Conservation (phyloP, 2,113 vertebrate genomes). For the Catagonus wagneri region DNA sequence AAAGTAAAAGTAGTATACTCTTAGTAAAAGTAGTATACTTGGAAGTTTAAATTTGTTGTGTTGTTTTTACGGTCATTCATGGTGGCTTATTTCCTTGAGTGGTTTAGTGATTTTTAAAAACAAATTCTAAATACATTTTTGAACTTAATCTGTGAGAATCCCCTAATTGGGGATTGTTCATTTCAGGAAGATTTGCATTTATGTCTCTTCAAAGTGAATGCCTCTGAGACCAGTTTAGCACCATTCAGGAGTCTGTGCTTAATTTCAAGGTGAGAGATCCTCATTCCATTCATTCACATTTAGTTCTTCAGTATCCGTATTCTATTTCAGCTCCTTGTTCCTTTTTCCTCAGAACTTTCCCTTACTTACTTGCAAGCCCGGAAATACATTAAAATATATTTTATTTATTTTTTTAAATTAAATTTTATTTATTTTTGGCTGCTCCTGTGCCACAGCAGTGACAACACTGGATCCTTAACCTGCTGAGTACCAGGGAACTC, state of each 20-base stretch:
- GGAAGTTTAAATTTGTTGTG: not conserved
- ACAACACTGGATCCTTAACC: too few species aligned
- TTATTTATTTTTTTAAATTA: too few species aligned
- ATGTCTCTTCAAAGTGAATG: not conserved
- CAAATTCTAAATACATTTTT: not conserved
- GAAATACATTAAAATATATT: conserved; percentile 24
- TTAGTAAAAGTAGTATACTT: not conserved
- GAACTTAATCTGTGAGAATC: conserved; percentile 29
- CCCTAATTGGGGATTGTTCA: not conserved
- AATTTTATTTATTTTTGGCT: too few species aligned
- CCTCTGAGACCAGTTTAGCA: not conserved
- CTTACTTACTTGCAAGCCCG: not conserved
- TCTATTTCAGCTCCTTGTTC: conserved; percentile 40
- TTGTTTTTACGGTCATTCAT: not conserved
- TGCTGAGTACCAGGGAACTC: too few species aligned
- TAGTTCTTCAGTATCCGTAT: not conserved
- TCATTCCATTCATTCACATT: not conserved
- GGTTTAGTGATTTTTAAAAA: conserved; percentile 8
- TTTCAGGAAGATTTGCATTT: conserved; percentile 19
- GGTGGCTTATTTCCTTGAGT: conserved; percentile 1
- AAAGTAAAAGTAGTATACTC: too few species aligned
- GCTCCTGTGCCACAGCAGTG: too few species aligned
- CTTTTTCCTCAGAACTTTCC: not conserved
- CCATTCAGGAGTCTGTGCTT: not conserved
- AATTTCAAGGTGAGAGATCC: not conserved